phyloP scores from a whole-genome alignment of 2,888 invertebrate genomes.

The Falcaria lacertinaria region DNA sequence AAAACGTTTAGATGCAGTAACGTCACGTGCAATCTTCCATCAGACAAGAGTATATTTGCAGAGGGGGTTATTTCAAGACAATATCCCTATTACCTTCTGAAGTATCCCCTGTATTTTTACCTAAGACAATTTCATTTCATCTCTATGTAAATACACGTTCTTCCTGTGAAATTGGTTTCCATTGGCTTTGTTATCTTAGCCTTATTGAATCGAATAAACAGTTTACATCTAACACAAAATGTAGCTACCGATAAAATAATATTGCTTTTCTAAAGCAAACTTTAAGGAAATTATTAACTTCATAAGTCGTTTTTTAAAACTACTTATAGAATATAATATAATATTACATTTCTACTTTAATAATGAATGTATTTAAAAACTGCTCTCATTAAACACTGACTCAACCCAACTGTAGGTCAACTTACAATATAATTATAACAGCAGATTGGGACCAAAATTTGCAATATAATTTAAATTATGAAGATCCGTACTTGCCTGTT shows the following conservation, averaged over 20 bases:
- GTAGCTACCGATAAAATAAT: not conserved
- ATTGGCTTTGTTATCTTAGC: slow-evolving; percentile 32
- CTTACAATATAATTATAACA: no score
- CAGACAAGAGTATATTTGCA: slow-evolving; percentile 1
- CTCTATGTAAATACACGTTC: slow-evolving; percentile 39
- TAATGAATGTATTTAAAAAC: no score
- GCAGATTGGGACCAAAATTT: no score
- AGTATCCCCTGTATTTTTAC: slow-evolving; percentile 16
- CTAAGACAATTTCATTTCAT: slow-evolving; percentile 40
- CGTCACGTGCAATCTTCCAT: not conserved
- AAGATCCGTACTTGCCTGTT: no score
- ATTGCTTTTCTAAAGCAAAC: not conserved
- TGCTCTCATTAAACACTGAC: no score
- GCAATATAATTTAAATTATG: no score
- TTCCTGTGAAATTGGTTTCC: slow-evolving; percentile 40
- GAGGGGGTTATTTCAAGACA: slow-evolving; percentile 12
- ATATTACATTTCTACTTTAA: no score
- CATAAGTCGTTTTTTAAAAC: no score
- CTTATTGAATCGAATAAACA: slow-evolving; percentile 40
- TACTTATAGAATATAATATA: no score
- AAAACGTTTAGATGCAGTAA: slow-evolving; percentile 1
- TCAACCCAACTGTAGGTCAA: no score
- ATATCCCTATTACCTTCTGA: slow-evolving; percentile 1
- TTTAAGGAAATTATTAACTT: not conserved
- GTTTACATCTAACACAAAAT: slow-evolving; percentile 16